Conservation (phyloP, 2,888 invertebrate genomes). For the Metallyticus violacea region DNA sequence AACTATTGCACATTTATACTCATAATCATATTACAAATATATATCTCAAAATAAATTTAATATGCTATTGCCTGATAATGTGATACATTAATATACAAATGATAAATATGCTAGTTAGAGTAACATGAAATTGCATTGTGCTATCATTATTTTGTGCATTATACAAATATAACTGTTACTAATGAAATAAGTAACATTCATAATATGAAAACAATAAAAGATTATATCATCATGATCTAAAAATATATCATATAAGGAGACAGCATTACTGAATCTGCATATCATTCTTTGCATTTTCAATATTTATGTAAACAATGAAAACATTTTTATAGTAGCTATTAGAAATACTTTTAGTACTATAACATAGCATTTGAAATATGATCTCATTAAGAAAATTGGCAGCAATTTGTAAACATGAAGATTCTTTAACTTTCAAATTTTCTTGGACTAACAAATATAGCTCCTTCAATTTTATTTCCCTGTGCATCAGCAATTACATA, state of each 20-base stretch:
- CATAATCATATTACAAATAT: background rate
- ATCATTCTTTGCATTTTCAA: background rate
- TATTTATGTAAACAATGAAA: background rate
- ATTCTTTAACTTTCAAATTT: too few relatives aligned
- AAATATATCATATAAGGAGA: background rate
- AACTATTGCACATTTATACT: background rate
- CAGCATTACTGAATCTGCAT: background rate
- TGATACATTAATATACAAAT: background rate
- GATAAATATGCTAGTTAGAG: background rate
- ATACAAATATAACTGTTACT: background rate
- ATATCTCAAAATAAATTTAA: background rate
- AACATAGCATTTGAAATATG: too few relatives aligned
- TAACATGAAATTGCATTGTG: background rate
- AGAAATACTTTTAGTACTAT: background rate
- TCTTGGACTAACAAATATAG: too few relatives aligned
- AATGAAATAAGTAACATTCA: background rate
- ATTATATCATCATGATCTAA: background rate
- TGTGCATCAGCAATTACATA: too few relatives aligned
- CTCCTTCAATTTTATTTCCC: too few relatives aligned
- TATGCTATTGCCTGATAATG: background rate
- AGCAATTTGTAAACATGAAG: too few relatives aligned
- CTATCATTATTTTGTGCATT: background rate
- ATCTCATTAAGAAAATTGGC: too few relatives aligned
- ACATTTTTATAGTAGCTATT: background rate
- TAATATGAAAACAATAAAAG: background rate